A percentile compares a stretch with the other conserved stretches of the same genome.
These are phyloP conservation scores for Hoplostethus atlanticus DNA, from an alignment of 2,797 vertebrate species.

Conservation along the genomic window DNA sequence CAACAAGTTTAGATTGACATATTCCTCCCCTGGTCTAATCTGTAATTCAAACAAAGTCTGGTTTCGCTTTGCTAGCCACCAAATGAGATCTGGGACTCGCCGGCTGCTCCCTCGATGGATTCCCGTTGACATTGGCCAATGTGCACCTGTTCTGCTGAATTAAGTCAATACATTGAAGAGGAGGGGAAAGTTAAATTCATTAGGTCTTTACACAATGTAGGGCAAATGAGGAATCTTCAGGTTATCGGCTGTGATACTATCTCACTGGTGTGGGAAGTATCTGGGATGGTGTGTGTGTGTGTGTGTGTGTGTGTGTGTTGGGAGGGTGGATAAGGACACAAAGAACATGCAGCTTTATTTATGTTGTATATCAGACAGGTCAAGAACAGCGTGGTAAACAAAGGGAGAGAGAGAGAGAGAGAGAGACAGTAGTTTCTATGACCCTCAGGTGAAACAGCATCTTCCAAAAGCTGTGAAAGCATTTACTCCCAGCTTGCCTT, in stretches of 20 bases:
- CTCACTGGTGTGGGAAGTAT: slow-evolving; percentile 3
- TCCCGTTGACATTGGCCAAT: slow-evolving; percentile 55
- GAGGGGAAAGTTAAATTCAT: slow-evolving; percentile 43
- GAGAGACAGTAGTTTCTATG: slow-evolving; percentile 6
- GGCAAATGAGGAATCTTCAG: slow-evolving; percentile 35
- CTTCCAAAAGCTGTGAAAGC: slow-evolving; percentile 18
- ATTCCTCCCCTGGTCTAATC: slow-evolving; percentile 10
- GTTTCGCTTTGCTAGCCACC: slow-evolving; percentile 18
- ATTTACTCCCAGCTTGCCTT: slow-evolving; percentile 27
- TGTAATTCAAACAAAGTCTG: slow-evolving; percentile 45
- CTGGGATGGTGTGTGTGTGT: not conserved
- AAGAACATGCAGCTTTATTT: not conserved
- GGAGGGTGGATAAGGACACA: not conserved
- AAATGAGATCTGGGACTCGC: slow-evolving; percentile 47
- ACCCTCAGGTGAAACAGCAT: slow-evolving; percentile 30
- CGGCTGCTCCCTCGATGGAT: slow-evolving; percentile 6
- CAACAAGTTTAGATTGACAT: not conserved
- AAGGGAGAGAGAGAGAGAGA: not conserved
- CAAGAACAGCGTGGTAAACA: not conserved
- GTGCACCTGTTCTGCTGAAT: slow-evolving; percentile 62
- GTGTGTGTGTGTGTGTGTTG: not conserved
- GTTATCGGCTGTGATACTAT: slow-evolving; percentile 23
- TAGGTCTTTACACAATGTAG: slow-evolving; percentile 37
- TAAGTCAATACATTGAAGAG: slow-evolving; percentile 49
- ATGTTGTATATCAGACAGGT: not conserved